Evolutionary conservation across 2,113 vertebrate genomes (phyloP).

Genomic region (Amazona vittata): DNA sequence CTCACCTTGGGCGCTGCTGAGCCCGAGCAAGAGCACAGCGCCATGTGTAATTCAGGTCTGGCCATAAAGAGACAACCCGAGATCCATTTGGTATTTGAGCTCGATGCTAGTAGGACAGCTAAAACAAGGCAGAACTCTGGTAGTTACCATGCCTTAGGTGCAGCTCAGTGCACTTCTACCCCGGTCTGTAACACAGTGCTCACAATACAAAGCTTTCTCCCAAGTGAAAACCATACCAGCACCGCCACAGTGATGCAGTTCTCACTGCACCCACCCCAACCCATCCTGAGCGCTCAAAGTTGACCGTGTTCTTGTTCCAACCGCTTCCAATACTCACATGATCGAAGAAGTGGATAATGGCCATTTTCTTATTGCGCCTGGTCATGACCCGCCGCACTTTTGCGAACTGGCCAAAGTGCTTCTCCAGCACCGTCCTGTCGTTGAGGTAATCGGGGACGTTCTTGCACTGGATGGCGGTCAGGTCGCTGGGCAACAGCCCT

Average conservation of each 20-base stretch:
- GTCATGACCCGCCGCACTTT: constrained; percentile 82
- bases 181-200: rapidly evolving
- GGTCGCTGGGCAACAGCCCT: constrained; percentile 67
- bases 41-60: rapidly evolving
- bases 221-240: rapidly evolving
- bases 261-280: too few relatives aligned
- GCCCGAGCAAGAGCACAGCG: rapidly evolving
- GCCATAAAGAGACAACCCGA: rapidly evolving
- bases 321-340: constrained; percentile 78
- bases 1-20: rapidly evolving
- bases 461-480: constrained; percentile 81
- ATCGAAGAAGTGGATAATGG: constrained; percentile 85
- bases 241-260: rapidly evolving
- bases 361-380: constrained; percentile 79
- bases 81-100: rapidly evolving
- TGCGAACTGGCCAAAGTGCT: constrained; percentile 84
- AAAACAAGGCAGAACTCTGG: neutral
- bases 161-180: rapidly evolving
- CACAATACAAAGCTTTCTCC: rapidly evolving
- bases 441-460: constrained; percentile 84
- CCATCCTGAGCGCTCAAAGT: too few relatives aligned
- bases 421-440: constrained; percentile 76
- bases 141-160: rapidly evolving
- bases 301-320: rapidly evolving
- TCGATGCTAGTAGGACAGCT: neutral